Conservation (phyloP, 2,113 vertebrate genomes). For the Tiliqua scincoides region DNA sequence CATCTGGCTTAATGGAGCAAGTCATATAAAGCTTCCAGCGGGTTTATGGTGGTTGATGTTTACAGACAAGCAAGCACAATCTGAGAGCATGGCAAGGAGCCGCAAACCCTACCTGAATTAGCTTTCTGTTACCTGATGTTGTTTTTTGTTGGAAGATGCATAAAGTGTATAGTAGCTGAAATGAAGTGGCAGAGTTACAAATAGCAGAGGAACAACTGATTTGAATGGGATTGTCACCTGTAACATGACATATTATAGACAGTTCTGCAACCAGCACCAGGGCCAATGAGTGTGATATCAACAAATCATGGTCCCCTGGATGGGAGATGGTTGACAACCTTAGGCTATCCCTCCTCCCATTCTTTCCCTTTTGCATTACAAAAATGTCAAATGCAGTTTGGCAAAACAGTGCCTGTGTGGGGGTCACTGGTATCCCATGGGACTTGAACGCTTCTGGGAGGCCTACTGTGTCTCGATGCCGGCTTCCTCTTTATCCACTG, state of each 20-base stretch:
- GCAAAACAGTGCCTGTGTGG: too few species aligned
- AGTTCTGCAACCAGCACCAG: neutral
- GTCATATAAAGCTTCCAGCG: constrained; percentile 64
- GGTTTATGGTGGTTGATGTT: constrained; percentile 60
- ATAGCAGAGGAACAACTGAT: neutral
- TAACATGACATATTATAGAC: neutral
- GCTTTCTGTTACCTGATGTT: constrained; percentile 63
- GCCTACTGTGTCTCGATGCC: too few species aligned
- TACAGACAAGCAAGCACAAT: constrained; percentile 46
- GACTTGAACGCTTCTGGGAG: too few species aligned
- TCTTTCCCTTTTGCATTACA: too few species aligned
- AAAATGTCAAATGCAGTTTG: too few species aligned
- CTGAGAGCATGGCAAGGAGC: constrained; percentile 24
- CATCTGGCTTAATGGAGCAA: constrained; percentile 60
- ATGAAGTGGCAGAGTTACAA: neutral
- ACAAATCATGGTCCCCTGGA: too few species aligned
- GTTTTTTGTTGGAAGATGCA: constrained; percentile 1
- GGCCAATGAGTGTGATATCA: too few species aligned
- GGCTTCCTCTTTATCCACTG: too few species aligned
- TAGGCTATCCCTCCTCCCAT: too few species aligned
- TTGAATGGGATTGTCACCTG: neutral
- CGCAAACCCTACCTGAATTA: constrained; percentile 47
- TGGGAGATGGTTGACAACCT: too few species aligned
- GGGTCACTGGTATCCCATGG: too few species aligned
- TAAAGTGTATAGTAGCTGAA: neutral